Base-by-base conservation (phyloP, 2,113 vertebrate species). In the Callopanchax toddi region DNA sequence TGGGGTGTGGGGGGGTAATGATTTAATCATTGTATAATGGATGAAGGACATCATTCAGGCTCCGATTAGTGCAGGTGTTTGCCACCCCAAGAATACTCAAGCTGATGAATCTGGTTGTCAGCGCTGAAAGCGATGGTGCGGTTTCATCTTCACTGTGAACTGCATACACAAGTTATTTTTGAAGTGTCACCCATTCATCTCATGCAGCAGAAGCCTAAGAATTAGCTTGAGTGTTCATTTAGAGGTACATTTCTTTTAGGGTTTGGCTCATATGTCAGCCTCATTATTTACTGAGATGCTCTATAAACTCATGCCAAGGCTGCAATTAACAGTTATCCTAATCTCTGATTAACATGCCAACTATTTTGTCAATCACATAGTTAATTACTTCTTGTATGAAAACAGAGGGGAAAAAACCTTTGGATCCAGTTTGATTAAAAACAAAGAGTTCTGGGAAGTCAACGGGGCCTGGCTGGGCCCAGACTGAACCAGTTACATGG, bases 11-110 rank as follows among this genome's bases (percentile, higher is more conserved):
- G 52, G 48, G 74, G 58, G 73, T 78, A 78, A 83, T 71, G 75
- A 81, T 86, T 81, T 78, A 86, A 89, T 88, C 84, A 80, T 74
- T 1, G 7, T 42, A 32, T 88, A 83, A 90, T 86, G 78, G 85
- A 87, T 89, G 82, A 77, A 60, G 34, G 82, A 84, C 82, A 85
- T 89, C 77, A 74, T 79, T 85, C 71, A 61, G 75, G 66, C 43
- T 64, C 12, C 44, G 67, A 80, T 87, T 78, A 78, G 82, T 66
- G 81, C 81, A 86, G 83, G 75, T 89, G 85, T 81, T 81, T 54
- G 56, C 73, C 67, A 66, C 72, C 74, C 67, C 55, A 49, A 64
- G 74, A 84, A 79, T 74, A 69, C 63, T 74, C 71, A 1, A 46
- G 42, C 76, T 84, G 82, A 86, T 86, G 81, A 84, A 87, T 86